Base-by-base conservation (phyloP, 2,888 invertebrate genomes). In the Pollenia labialis region DNA sequence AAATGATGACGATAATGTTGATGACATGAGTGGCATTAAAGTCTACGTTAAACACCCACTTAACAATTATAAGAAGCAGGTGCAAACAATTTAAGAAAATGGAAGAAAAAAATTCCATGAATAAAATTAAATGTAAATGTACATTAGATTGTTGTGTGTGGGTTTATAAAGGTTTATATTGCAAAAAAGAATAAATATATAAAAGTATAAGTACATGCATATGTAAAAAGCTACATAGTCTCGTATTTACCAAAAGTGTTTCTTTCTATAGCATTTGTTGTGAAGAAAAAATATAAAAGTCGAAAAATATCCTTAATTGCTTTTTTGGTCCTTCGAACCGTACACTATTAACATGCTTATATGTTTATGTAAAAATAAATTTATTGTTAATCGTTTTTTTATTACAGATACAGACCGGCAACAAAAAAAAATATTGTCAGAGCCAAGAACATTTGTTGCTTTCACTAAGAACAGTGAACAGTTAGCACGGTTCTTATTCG, bases 11-110 rank as follows among this genome's bases (percentile, higher is more conserved):
- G 46, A 46, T 32, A n/a, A 46, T 72, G 10, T 42, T 74, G 32
- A 50, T 77, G 77, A 44, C 66, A 48, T 46, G 14, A 42, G 11
- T 58, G 32, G 56, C 4, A 66, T 56, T 64, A 16, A 81, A 72
- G 54, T 74, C 16, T 64, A 40, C 11, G 46, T 64, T 64, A 40
- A 81, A 54, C 64, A 81, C 52, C 72, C 64, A 72, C 71, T 81
- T 72, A 66, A 74, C 46, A 56, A 77, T 62, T 56, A 48, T 18
- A 10, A 3, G 77, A 46, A 77, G 14, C 77, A 77, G 77, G 66
- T 77, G 66, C 54, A 46, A 40, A 77, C 40, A 68, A 54, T 68
- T 56, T 48, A 69, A 52, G 1, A 42, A 62, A 23, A 52, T 32
- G 44, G 9, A 44, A 71, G 56, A 23, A n/a, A 6, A 11, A 64